Evolutionary conservation across 2,113 vertebrate species (phyloP).

Genomic region (Haemorhous mexicanus): DNA sequence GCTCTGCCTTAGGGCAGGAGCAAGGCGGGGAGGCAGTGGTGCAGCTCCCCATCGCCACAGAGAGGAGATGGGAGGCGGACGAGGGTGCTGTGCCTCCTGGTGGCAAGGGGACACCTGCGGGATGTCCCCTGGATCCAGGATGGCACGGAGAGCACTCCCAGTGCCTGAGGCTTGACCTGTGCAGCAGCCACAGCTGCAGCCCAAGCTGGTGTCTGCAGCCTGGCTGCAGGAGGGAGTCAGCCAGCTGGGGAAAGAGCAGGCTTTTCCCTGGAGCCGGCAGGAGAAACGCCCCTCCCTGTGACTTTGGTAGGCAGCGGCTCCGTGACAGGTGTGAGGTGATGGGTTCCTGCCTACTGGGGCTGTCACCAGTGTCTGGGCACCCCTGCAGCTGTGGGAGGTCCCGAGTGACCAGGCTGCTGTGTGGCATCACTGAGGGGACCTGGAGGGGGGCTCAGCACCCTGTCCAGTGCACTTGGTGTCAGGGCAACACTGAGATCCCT

Average conservation of each 20-base stretch:
- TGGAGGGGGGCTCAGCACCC: background rate
- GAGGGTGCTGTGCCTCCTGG: background rate
- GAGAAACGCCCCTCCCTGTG: background rate
- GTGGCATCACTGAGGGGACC: background rate
- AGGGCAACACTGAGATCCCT: background rate
- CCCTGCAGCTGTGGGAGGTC: accelerated
- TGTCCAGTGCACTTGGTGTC: too few species aligned
- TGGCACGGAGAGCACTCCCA: background rate
- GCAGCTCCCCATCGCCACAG: background rate
- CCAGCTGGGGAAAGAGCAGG: background rate
- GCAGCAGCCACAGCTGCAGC: background rate
- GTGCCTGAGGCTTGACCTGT: background rate
- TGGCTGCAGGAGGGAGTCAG: background rate
- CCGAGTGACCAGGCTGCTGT: accelerated
- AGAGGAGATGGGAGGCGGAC: background rate
- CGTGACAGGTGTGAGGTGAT: accelerated
- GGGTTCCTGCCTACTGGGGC: background rate
- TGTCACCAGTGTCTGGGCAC: background rate
- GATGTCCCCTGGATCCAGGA: background rate
- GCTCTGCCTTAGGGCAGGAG: background rate
- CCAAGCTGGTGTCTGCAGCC: background rate
- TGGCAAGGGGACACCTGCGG: background rate
- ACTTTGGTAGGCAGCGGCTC: accelerated
- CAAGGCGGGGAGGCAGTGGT: background rate
- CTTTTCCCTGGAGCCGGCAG: background rate